Base-by-base conservation (phyloP, 1,140 invertebrate species). In the Eulimnadia texana region DNA sequence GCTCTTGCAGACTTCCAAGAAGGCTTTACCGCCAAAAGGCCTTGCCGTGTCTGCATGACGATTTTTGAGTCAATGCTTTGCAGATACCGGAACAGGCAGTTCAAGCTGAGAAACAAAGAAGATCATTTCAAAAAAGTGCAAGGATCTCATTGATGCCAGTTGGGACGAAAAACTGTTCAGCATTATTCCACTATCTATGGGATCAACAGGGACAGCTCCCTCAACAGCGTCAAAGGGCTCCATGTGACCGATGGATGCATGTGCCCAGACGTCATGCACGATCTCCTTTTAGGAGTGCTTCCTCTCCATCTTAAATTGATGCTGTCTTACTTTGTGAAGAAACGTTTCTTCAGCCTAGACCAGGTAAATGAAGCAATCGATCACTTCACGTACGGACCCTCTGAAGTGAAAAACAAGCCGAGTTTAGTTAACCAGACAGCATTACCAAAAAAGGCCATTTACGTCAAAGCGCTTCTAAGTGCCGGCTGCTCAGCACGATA, bases 401-500 rank as follows among this genome's bases (percentile, higher is more conserved):
- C 42, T 19, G 61, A 63, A 60, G 42, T 56, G n/a, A 42, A 60
- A 58, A 58, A 63, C 49, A 63, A 61, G 28, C 61, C 61, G 16
- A 60, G 25, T 20, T 57, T 57, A 25, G 60, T 58, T 60, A 16
- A 42, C 16, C 33, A 6, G 16, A 42, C 33, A 42, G 29, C 29
- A 33, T 23, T 28, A 23, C n/a, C 29, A 29, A 60, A 50, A 20
- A 47, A 23, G 19, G 29, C 49, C 33, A 60, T 22, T 23, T 57
- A 29, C 33, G 28, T 23, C 61, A 63, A 50, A 63, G 55, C 24
- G 61, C 61, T 13, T 13, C 55, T 6, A 55, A 61, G 42, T 19
- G 19, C n/a, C 60, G 61, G 61, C 52, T 23, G 28, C 25, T 63
- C 19, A 25, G 29, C 24, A 23, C 29, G 20, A 57, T 59, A n/a